Percentiles rank a stretch among this genome's conserved stretches.
These are phyloP conservation scores for Cliona cf. orientalis DNA, from an alignment of 37 sponge, comb jelly and placozoan genomes.

Conservation along the genomic window DNA sequence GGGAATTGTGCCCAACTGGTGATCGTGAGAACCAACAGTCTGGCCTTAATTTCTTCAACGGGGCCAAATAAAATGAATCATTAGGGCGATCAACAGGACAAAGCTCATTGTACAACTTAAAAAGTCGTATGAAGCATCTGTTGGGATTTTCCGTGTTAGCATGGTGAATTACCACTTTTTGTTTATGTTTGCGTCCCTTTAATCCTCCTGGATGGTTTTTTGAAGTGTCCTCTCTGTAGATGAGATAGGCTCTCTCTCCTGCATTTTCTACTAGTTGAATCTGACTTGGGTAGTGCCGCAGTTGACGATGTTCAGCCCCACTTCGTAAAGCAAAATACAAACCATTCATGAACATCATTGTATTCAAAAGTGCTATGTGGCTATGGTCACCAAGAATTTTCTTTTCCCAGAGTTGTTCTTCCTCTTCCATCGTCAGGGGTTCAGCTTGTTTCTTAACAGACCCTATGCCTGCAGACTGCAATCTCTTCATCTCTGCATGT, in stretches of 20 bases:
- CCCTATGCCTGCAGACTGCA: conserved; percentile 12
- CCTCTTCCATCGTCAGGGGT: conserved; percentile 30
- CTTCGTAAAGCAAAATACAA: conserved; percentile 33
- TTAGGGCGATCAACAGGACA: conserved; percentile 10
- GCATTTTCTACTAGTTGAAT: conserved; percentile 19
- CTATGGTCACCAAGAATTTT: conserved; percentile 7
- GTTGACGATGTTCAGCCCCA: conserved; percentile 37
- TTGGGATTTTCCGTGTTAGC: conserved; percentile 14
- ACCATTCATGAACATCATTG: conserved; percentile 34
- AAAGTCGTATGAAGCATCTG: conserved; percentile 33
- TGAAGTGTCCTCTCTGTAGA: conserved; percentile 38
- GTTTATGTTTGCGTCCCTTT: conserved; percentile 20
- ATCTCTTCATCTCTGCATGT: conserved; percentile 38
- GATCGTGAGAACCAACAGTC: conserved; percentile 15
- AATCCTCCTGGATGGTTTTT: conserved; percentile 50
- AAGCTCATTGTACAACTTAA: conserved; percentile 12
- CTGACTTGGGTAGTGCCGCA: conserved; percentile 29
- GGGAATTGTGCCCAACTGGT: conserved; percentile 25
- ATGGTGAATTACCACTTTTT: conserved; percentile 29
- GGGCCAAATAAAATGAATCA: conserved; percentile 28
- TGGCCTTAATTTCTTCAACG: neutral
- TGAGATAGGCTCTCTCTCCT: conserved; percentile 6
- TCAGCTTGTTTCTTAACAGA: conserved; percentile 30
- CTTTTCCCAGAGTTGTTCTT: conserved; percentile 18
- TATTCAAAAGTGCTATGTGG: conserved; percentile 21